A percentile compares a stretch with the other conserved stretches of the same genome.
These are phyloP conservation scores for Serripes groenlandicus DNA, from an alignment of 2,888 invertebrate genomes.

Conservation along the genomic window DNA sequence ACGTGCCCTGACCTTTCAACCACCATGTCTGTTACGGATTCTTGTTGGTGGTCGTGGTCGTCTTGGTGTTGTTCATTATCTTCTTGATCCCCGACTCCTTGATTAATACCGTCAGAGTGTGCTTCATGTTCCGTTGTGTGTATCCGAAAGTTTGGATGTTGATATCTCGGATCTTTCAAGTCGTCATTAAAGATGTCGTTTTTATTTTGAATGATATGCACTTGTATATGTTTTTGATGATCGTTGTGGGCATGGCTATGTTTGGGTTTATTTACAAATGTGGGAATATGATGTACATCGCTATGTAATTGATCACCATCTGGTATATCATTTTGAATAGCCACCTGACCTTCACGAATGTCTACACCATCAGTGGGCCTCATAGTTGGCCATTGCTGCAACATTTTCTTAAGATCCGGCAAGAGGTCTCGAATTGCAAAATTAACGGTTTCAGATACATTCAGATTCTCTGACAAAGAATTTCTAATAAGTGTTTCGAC, in stretches of 20 bases:
- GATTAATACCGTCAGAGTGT: neutral
- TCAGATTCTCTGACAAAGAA: neutral
- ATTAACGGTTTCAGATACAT: neutral
- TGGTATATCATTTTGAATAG: neutral
- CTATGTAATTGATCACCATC: neutral
- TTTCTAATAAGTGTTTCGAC: neutral
- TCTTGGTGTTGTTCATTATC: neutral
- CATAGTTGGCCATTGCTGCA: neutral
- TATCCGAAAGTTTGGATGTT: conserved; percentile 12
- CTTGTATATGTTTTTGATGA: too few species aligned
- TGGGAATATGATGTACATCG: neutral
- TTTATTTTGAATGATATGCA: too few species aligned
- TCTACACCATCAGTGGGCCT: too few species aligned
- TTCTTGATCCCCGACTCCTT: neutral
- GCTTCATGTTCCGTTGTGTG: neutral
- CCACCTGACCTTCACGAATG: too few species aligned
- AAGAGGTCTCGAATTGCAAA: conserved; percentile 13
- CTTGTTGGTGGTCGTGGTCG: neutral
- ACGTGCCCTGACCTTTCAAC: neutral
- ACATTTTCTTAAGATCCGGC: neutral
- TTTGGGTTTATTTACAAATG: neutral
- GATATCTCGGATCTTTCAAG: too few species aligned
- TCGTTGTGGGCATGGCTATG: neutral
- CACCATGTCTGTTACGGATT: neutral
- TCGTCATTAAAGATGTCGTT: too few species aligned